Base-by-base conservation (phyloP, 2,888 invertebrate genomes). In the Dasypolia templi region DNA sequence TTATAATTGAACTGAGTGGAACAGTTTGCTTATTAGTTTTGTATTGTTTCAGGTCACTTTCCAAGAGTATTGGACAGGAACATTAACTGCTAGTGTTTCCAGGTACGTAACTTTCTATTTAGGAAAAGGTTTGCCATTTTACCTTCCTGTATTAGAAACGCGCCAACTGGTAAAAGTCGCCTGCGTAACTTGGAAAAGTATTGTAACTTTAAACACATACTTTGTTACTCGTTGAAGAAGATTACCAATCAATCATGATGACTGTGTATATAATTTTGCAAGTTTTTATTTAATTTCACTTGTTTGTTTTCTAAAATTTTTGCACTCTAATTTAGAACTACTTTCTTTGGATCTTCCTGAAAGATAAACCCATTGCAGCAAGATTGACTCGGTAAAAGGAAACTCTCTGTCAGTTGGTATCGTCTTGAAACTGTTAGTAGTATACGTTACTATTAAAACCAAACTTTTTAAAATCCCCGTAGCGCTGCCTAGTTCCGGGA, bases 21-120 rank as follows among this genome's bases (percentile, higher is more conserved):
- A 35, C 59, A 22, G 0, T 35, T 74, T 72, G 19, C 35, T 72
- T 17, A 65, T 39, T 17, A n/a, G n/a, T 53, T 70, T 62, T 70
- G 3, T 71, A 35, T 85, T 86, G 83, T 85, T 85, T 66, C 83
- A 85, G 85, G 51, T 81, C 58, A 35, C 46, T 72, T 59, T 66
- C 70, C 61, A 58, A 51, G 61, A 26, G 67, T 19, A 42, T 69
- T 77, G 63, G 55, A 79, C 44, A 32, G 7, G 49, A 59, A 67
- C n/a, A 56, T 65, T 59, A 55, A 17, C 63, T 63, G 39, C 66
- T 71, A 76, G 81, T 53, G 68, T 79, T 58, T 72, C 71, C 73
- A 81, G 83, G 85, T 85, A 77, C 32, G 64, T 67, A 62, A 68
- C 14, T 44, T 29, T 55, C 44, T 42, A 42, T 32, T 65, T 39